These are phyloP conservation scores for Spizella passerina DNA, from an alignment of 2,797 vertebrate species.

Conservation along the genomic window DNA sequence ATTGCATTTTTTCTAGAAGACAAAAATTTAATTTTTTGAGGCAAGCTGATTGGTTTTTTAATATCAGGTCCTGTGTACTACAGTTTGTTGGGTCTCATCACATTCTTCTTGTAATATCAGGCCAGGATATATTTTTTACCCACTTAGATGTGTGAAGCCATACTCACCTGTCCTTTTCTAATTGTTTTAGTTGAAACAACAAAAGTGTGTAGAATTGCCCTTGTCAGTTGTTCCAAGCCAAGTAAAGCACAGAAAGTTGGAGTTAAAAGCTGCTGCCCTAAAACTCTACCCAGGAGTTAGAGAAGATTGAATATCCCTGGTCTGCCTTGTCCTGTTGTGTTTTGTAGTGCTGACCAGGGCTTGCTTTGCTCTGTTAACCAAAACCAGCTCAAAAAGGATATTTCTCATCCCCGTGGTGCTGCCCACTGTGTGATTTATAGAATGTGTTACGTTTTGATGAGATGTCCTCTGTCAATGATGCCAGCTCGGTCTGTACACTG, in stretches of 20 bases:
- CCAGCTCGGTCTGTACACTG: not conserved
- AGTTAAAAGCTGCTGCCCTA: not conserved
- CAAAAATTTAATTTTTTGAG: not conserved
- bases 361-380: not conserved
- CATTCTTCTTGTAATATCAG: not conserved
- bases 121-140: not conserved
- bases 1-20: not conserved
- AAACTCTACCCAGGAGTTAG: not conserved
- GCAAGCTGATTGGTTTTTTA: not conserved
- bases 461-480: not conserved
- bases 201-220: not conserved
- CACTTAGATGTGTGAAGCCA: not conserved
- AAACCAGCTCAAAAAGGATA: not conserved
- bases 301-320: accelerated
- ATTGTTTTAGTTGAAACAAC: not conserved
- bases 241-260: not conserved
- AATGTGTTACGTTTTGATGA: accelerated
- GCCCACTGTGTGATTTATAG: not conserved
- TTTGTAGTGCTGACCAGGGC: not conserved
- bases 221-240: not conserved
- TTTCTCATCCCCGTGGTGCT: not conserved
- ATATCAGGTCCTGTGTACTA: not conserved
- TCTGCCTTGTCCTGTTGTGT: not conserved
- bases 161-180: not conserved
- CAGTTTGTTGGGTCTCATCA: not conserved